A percentile compares a stretch with the other conserved stretches of the same genome.
phyloP scores from a whole-genome alignment of 1,140 invertebrate genomes.

The Orius laevigatus region DNA sequence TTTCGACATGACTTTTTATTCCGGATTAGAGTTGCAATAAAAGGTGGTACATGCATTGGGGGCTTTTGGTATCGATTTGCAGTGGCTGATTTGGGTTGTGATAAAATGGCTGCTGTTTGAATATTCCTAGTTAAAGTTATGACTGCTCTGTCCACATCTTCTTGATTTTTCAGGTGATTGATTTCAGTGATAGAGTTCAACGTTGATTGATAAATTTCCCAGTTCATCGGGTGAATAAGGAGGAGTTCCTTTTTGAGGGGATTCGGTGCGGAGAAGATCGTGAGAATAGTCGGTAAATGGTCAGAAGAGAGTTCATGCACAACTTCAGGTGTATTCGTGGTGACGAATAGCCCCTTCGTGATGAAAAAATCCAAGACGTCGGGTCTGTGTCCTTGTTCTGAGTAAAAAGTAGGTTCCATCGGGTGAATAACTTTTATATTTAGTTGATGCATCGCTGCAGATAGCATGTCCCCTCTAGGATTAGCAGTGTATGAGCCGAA shows the following conservation, averaged over 20 bases:
- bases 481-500: background rate
- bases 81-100: background rate
- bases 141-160: background rate
- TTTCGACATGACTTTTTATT: background rate
- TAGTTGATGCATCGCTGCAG: background rate
- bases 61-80: background rate
- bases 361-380: background rate
- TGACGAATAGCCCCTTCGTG: background rate
- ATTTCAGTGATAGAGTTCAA: background rate
- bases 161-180: background rate
- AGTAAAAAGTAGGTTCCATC: background rate
- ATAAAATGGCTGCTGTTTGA: background rate
- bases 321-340: background rate
- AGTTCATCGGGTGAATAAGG: background rate
- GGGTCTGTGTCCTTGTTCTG: background rate
- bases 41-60: background rate
- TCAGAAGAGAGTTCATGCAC: background rate
- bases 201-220: background rate
- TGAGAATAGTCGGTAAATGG: background rate
- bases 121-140: background rate
- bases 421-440: background rate
- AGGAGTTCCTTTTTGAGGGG: background rate
- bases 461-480: background rate
- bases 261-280: background rate
- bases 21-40: too few species aligned